These are phyloP conservation scores for Asbolus verrucosus DNA, from an alignment of 1,140 invertebrate species.

Conservation along the genomic window DNA sequence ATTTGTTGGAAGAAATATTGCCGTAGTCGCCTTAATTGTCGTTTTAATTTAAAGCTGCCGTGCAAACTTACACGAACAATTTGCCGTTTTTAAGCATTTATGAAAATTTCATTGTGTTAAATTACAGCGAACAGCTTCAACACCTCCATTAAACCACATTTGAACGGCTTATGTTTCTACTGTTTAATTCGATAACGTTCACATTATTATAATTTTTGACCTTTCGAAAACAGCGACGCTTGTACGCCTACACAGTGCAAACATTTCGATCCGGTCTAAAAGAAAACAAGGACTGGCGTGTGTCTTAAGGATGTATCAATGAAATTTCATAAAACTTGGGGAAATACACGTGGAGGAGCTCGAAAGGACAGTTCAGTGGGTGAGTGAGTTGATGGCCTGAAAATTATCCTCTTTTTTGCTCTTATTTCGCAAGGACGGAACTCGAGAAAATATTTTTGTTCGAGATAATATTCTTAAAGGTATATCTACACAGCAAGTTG, in stretches of 20 bases:
- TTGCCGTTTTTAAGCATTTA: not conserved
- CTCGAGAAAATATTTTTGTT: slow-evolving; percentile 24
- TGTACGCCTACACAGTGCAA: not conserved
- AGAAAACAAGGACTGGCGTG: slow-evolving; percentile 1
- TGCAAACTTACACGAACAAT: slow-evolving; percentile 21
- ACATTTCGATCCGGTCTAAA: not conserved
- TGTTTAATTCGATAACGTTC: slow-evolving; percentile 9
- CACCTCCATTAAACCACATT: not conserved
- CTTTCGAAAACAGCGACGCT: not conserved
- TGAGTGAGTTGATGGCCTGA: slow-evolving; percentile 3
- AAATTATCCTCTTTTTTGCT: slow-evolving; percentile 12
- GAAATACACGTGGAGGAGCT: not conserved
- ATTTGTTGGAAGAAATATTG: too few species aligned
- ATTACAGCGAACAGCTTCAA: slow-evolving; percentile 4
- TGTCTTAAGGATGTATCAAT: not conserved
- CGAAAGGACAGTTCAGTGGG: not conserved
- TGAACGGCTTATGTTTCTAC: not conserved
- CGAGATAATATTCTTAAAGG: slow-evolving; percentile 9
- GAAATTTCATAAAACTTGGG: not conserved
- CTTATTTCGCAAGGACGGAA: not conserved
- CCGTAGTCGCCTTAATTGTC: too few species aligned
- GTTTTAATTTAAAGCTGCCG: slow-evolving; percentile 20
- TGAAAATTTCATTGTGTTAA: slow-evolving; percentile 26
- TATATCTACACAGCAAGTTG: not conserved
- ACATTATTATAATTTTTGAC: not conserved